A percentile compares a stretch with the other conserved stretches of the same genome.
Conservation (phyloP, 2,113 vertebrate genomes). For the Deroptyus accipitrinus region DNA sequence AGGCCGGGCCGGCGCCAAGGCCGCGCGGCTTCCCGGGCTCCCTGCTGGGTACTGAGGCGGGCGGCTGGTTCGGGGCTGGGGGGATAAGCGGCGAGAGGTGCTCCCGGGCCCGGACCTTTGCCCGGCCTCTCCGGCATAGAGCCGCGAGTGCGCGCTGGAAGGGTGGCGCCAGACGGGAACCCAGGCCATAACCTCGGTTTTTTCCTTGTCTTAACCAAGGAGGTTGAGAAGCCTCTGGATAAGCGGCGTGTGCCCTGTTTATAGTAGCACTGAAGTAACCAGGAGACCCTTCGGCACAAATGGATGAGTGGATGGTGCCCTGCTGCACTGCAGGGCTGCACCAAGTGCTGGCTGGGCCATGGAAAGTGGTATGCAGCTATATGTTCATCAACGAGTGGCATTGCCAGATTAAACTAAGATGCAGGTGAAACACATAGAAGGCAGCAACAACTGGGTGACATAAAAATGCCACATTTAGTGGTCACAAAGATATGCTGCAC, state of each 20-base stretch:
- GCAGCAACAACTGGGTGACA: background rate
- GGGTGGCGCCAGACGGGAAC: background rate
- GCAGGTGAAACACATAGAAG: background rate
- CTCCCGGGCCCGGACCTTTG: too few relatives aligned
- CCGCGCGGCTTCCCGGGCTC: too few relatives aligned
- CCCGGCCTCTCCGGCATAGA: background rate
- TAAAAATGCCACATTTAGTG: rapidly evolving
- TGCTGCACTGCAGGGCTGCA: rapidly evolving
- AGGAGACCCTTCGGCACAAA: rapidly evolving
- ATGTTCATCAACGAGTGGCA: background rate
- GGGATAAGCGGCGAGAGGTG: too few relatives aligned
- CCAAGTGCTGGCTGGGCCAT: rapidly evolving
- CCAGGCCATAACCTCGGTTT: rapidly evolving
- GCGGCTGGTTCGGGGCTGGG: rapidly evolving
- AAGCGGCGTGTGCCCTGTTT: rapidly evolving
- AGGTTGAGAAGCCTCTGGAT: background rate
- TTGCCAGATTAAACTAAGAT: rapidly evolving
- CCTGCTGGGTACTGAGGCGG: background rate
- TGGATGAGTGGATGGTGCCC: rapidly evolving
- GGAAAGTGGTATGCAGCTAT: rapidly evolving
- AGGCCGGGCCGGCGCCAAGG: too few relatives aligned
- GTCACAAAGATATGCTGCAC: too few relatives aligned
- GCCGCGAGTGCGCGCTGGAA: background rate
- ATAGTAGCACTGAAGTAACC: background rate
- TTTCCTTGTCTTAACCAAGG: rapidly evolving